Evolutionary conservation across 2,888 invertebrate species (phyloP).

Genomic region (Dione vanillae): DNA sequence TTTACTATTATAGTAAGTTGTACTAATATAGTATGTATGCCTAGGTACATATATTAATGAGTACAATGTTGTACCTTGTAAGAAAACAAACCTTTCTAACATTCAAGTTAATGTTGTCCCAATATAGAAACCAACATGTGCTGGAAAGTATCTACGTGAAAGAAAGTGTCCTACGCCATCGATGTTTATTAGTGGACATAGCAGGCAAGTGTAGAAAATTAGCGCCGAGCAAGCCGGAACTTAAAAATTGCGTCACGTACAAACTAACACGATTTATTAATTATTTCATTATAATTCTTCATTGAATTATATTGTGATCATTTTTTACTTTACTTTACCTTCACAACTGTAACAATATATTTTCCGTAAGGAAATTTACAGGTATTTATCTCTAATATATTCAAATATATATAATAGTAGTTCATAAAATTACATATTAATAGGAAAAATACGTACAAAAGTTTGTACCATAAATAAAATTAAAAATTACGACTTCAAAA

Average conservation of each 20-base stretch:
- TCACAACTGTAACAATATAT: too few relatives aligned
- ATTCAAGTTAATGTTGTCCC: constrained; percentile 36
- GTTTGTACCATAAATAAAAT: too few relatives aligned
- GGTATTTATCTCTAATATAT: too few relatives aligned
- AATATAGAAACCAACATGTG: constrained; percentile 41
- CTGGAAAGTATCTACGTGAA: constrained; percentile 34
- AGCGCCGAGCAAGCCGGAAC: background rate
- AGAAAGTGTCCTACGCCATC: constrained; percentile 29
- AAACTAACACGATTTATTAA: constrained; percentile 9
- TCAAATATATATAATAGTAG: too few relatives aligned
- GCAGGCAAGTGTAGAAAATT: background rate
- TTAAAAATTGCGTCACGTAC: constrained; percentile 1
- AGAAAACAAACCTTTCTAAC: constrained; percentile 42
- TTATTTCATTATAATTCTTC: background rate
- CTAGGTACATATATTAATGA: background rate
- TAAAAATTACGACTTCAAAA: too few relatives aligned
- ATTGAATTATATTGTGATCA: background rate
- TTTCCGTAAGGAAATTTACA: too few relatives aligned
- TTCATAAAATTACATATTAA: too few relatives aligned
- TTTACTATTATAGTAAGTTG: too few relatives aligned
- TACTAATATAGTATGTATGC: background rate
- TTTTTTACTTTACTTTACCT: background rate
- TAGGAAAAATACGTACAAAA: too few relatives aligned
- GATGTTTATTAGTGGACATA: background rate
- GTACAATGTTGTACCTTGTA: background rate